Percentiles rank a stretch among this genome's conserved stretches.
These are phyloP conservation scores for Thrips palmi DNA, from an alignment of 1,140 invertebrate genomes.

Conservation along the genomic window DNA sequence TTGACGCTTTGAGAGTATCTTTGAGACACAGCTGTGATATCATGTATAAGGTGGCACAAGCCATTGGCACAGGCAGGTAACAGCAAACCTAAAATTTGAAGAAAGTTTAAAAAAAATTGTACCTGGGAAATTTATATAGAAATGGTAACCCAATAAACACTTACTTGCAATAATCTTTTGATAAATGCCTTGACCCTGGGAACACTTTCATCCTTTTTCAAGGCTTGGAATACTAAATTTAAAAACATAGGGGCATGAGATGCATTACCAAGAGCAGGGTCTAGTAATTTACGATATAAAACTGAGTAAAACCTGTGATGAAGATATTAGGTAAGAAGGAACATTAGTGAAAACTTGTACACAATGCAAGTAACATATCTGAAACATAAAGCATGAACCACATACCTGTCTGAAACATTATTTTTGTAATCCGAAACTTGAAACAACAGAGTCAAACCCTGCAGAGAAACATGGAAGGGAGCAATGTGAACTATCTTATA, in stretches of 20 bases:
- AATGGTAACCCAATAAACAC: too few relatives aligned
- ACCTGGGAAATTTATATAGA: too few relatives aligned
- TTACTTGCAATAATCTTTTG: constrained; percentile 74
- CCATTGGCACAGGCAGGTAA: constrained; percentile 37
- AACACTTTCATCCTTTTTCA: constrained; percentile 57
- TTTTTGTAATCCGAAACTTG: constrained; percentile 51
- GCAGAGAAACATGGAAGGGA: constrained; percentile 64
- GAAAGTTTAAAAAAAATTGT: constrained; percentile 6
- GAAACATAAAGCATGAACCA: constrained; percentile 1
- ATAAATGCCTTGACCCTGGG: constrained; percentile 64
- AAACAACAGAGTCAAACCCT: constrained; percentile 69
- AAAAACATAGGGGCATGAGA: constrained; percentile 67
- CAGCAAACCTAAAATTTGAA: constrained; percentile 23
- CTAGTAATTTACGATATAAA: constrained; percentile 72
- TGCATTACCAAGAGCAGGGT: constrained; percentile 50
- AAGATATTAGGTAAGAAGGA: constrained; percentile 5
- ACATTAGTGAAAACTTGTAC: neutral
- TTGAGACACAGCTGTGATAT: constrained; percentile 62
- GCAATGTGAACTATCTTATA: constrained; percentile 78
- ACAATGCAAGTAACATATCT: neutral
- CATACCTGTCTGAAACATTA: constrained; percentile 32
- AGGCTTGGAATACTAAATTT: constrained; percentile 70
- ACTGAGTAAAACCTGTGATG: constrained; percentile 61
- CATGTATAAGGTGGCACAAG: constrained; percentile 59
- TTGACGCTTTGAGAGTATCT: constrained; percentile 22